phyloP scores from a whole-genome alignment of 2,113 vertebrate genomes.

The Lota lota region DNA sequence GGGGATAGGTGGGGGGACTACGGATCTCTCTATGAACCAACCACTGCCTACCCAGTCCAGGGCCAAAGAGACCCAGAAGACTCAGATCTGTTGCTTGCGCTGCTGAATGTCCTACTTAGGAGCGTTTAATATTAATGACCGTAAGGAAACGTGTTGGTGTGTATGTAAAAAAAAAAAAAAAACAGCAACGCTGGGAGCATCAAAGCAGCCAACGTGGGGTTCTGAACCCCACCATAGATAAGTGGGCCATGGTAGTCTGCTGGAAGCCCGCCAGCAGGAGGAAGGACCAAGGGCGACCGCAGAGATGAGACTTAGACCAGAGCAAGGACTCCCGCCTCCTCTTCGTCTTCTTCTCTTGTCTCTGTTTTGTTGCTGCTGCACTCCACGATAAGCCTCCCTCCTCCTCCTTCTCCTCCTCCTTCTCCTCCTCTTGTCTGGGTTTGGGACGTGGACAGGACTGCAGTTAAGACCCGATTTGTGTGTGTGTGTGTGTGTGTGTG shows the following conservation, averaged over 20 bases:
- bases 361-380: conserved; percentile 28
- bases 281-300: conserved; percentile 23
- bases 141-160: conserved; percentile 52
- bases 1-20: neutral
- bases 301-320: conserved; percentile 22
- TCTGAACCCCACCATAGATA: conserved; percentile 55
- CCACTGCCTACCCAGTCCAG: conserved; percentile 9
- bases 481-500: too few species aligned
- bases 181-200: conserved; percentile 39
- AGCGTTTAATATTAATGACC: conserved; percentile 65
- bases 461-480: too few species aligned
- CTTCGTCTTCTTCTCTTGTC: neutral
- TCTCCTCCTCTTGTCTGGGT: neutral
- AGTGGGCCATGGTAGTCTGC: conserved; percentile 48
- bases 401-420: too few species aligned
- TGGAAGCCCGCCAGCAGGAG: conserved; percentile 57
- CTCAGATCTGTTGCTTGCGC: conserved; percentile 7
- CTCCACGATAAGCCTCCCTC: conserved; percentile 20
- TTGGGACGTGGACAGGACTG: too few species aligned
- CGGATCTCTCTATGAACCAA: conserved; percentile 42
- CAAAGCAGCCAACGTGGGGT: conserved; percentile 59
- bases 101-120: conserved; percentile 57
- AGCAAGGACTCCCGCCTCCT: conserved; percentile 35
- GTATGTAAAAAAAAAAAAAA: too few species aligned
- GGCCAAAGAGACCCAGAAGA: conserved; percentile 28